Evolutionary conservation across 2,113 vertebrate species (phyloP), one percentile per base, ranked within the genome.

Genomic region (Alectura lathami): DNA sequence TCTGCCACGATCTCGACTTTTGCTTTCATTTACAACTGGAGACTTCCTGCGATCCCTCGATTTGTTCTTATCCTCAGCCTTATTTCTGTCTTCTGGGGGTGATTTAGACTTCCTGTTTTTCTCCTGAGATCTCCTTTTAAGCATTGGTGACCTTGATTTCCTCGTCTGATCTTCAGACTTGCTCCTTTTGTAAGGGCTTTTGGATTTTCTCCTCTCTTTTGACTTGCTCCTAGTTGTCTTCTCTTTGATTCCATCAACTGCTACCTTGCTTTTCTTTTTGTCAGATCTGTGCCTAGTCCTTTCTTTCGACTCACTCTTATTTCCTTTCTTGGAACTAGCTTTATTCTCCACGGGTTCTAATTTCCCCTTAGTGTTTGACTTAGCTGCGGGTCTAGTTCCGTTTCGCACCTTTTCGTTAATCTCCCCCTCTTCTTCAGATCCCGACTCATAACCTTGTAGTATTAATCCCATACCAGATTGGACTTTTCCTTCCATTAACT

Each of bases 401-500:
- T 99, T 99, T 64, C 99, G 97, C 3, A 90, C 97, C 69, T 98
- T 98, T 47, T 99, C 98, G 86, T 99, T 98, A 13, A 98, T 98
- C 40, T 99, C 99, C 16, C 98, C 99, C 62, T 99, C 99, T 93
- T 99, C 99, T 96, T 99, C 99, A 12, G 99, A 99, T 76, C 99
- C 99, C 36, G 99, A 99, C 95, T 99, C 99, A 85, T 99, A 99
- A 45, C 99, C 99, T 96, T 99, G 99, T 43, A 99, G 97, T 96
- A 99, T 99, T 60, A 99, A 98, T 34, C 99, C 99, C 99, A 99
- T 99, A 29, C 99, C 99, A 38, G 99, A 99, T 43, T 99, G 99
- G 79, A 99, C 99, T 95, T 99, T 99, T 15, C 99, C 99, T 97
- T 99, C 99, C 99, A 99, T 99, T 93, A 99, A 96, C 93, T 99